Evolutionary conservation across 2,113 vertebrate genomes (phyloP).

Genomic region (Aplodontia rufa): DNA sequence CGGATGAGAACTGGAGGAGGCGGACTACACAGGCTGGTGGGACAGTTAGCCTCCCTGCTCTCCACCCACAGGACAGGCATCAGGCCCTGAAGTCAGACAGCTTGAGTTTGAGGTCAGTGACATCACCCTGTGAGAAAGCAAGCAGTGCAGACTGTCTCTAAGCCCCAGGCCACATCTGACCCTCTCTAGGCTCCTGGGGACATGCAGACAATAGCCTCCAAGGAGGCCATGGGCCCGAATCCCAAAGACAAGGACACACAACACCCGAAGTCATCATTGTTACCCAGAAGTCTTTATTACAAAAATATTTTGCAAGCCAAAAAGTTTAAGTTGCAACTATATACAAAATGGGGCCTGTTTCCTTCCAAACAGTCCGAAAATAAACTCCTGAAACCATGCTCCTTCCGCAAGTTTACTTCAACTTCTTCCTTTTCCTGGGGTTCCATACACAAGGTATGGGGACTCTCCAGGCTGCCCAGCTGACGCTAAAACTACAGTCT

Average conservation of each 20-base stretch:
- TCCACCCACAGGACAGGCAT: not conserved
- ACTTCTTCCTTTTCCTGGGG: constrained; percentile 62
- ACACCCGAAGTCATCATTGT: constrained; percentile 40
- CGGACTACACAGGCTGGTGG: not conserved
- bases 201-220: not conserved
- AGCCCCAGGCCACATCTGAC: not conserved
- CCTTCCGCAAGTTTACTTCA: constrained; percentile 24
- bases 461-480: constrained; percentile 48
- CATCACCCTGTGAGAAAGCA: too few relatives aligned
- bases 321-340: constrained; percentile 83
- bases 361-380: constrained; percentile 75
- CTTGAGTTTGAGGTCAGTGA: not conserved
- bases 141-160: fast-evolving
- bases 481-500: constrained; percentile 12
- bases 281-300: constrained; percentile 83
- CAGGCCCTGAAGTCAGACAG: not conserved
- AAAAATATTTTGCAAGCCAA: constrained; percentile 84
- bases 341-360: constrained; percentile 80
- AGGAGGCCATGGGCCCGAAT: not conserved
- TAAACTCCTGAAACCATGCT: constrained; percentile 61
- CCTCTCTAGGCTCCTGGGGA: not conserved
- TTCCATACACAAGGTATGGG: constrained; percentile 29
- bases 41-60: not conserved
- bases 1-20: not conserved
- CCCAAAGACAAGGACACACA: constrained; percentile 36